These are phyloP conservation scores for Oxyruncus cristatus DNA, from an alignment of 2,113 vertebrate species.

Conservation along the genomic window DNA sequence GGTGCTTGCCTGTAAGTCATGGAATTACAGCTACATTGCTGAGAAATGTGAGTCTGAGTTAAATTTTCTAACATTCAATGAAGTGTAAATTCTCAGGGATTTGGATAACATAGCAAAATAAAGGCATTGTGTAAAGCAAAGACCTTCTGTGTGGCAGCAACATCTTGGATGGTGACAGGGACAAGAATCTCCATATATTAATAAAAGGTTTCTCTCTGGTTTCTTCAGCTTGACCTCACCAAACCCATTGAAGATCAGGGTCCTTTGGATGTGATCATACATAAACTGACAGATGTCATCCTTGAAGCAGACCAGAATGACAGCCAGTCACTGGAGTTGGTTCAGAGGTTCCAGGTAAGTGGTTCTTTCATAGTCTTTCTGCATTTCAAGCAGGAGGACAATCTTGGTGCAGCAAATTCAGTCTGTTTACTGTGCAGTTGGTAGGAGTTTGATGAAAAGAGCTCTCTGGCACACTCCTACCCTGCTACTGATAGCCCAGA, in stretches of 20 bases:
- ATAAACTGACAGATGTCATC: constrained; percentile 97
- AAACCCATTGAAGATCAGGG: constrained; percentile 95
- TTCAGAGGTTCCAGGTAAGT: constrained; percentile 94
- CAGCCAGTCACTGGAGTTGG: constrained; percentile 88
- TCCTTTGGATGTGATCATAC: constrained; percentile 96
- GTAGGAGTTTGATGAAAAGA: background rate
- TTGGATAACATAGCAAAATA: background rate
- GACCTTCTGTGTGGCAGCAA: background rate
- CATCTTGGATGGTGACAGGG: background rate
- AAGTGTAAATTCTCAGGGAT: background rate
- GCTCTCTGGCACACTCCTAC: background rate
- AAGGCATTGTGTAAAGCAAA: background rate
- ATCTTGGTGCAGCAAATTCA: background rate
- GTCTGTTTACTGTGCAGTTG: background rate
- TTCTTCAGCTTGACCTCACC: constrained; percentile 88
- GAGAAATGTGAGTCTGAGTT: background rate
- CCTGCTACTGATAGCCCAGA: background rate
- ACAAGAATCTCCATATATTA: background rate
- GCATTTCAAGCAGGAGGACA: background rate
- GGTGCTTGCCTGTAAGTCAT: background rate
- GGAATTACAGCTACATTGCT: background rate
- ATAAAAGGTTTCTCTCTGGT: background rate
- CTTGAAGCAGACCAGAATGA: constrained; percentile 98
- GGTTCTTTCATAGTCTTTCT: background rate
- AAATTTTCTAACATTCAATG: background rate